Percentiles rank a stretch among this genome's conserved stretches.
Evolutionary conservation across 2,888 invertebrate genomes (phyloP).

Genomic region (Tuta absoluta): DNA sequence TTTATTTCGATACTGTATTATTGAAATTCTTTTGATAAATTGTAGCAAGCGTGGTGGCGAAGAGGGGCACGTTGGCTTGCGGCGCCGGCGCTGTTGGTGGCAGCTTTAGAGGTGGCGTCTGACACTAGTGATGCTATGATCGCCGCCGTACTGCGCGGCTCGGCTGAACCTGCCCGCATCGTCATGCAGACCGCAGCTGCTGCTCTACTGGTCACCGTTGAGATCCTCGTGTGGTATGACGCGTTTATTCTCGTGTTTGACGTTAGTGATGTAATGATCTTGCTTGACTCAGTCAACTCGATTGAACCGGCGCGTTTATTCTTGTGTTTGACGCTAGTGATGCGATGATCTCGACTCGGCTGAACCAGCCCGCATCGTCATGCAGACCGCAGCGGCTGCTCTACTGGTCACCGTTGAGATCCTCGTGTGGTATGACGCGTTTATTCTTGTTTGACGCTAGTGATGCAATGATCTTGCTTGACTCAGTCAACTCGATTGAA

Average conservation of each 20-base stretch:
- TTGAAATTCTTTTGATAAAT: no score
- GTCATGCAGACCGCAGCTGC: slow-evolving; percentile 57
- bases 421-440: slow-evolving; percentile 60
- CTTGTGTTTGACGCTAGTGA: slow-evolving; percentile 68
- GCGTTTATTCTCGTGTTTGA: slow-evolving; percentile 46
- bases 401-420: slow-evolving; percentile 69
- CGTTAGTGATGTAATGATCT: slow-evolving; percentile 65
- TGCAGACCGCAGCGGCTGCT: slow-evolving; percentile 58
- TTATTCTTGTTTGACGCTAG: not conserved
- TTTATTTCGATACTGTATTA: not conserved
- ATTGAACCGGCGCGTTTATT: slow-evolving; percentile 53
- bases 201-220: slow-evolving; percentile 63
- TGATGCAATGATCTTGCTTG: no score
- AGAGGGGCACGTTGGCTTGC: slow-evolving; percentile 72
- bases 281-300: no score
- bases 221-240: slow-evolving; percentile 68
- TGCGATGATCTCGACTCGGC: slow-evolving; percentile 60
- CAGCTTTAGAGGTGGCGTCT: slow-evolving; percentile 67
- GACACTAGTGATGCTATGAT: slow-evolving; percentile 70
- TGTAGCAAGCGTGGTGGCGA: slow-evolving; percentile 68
- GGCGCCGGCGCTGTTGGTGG: slow-evolving; percentile 67
- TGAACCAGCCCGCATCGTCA: slow-evolving; percentile 50
- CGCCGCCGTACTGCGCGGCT: slow-evolving; percentile 59
- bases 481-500: slow-evolving; percentile 37
- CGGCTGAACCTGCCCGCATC: slow-evolving; percentile 51